These are phyloP conservation scores for Meteorus sp. DNA, from an alignment of 1,140 invertebrate species.

Conservation along the genomic window DNA sequence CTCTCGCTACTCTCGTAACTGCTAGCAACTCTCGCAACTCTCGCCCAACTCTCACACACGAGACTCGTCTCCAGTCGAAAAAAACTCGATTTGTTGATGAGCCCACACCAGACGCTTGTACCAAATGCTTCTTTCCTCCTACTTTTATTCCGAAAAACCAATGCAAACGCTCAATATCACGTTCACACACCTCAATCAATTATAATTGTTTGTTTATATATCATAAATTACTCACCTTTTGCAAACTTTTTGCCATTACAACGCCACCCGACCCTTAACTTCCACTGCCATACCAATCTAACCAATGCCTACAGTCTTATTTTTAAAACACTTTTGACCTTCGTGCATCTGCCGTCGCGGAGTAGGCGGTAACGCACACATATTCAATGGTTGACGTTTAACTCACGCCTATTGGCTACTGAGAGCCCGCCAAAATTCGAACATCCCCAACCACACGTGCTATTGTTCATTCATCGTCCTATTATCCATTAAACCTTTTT, in stretches of 20 bases:
- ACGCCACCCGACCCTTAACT: conserved; percentile 62
- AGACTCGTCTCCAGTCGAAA: conserved; percentile 32
- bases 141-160: conserved; percentile 2
- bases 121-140: conserved; percentile 17
- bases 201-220: conserved; percentile 36
- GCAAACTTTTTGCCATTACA: conserved; percentile 62
- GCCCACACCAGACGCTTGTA: conserved; percentile 13
- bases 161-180: conserved; percentile 14
- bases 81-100: conserved; percentile 40
- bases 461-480: no score
- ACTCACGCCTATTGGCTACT: background rate
- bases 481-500: no score
- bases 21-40: conserved; percentile 10
- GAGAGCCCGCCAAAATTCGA: background rate
- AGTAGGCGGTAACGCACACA: conserved; percentile 43
- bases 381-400: background rate
- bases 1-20: background rate
- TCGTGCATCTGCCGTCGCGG: conserved; percentile 53
- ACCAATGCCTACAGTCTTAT: conserved; percentile 58
- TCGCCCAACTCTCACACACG: conserved; percentile 33
- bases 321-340: conserved; percentile 61
- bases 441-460: no score
- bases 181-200: conserved; percentile 18
- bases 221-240: conserved; percentile 57
- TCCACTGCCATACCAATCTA: conserved; percentile 59